Conservation (phyloP, 2,888 invertebrate genomes). For the Limnephilus lunatus region DNA sequence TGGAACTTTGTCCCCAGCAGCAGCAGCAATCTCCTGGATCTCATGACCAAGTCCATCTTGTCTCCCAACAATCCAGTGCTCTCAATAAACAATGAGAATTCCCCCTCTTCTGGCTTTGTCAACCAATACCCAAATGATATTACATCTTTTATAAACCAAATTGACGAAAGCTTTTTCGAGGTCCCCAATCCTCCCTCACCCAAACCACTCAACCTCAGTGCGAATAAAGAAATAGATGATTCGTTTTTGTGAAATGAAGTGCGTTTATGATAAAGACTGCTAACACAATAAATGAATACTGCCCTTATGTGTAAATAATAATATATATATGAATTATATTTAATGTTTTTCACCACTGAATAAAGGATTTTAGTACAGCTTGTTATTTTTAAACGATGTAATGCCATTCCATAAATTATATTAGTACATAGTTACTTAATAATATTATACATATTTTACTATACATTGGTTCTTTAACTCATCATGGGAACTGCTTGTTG, state of each 20-base stretch:
- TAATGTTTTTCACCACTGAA: background rate
- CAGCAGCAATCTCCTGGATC: slow-evolving; percentile 53
- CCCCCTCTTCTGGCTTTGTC: background rate
- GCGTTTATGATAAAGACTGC: slow-evolving; percentile 42
- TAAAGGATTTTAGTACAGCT: slow-evolving; percentile 8
- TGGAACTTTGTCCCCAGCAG: background rate
- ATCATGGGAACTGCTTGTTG: background rate
- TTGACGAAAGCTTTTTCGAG: slow-evolving; percentile 47
- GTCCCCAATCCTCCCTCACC: background rate
- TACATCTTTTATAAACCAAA: slow-evolving; percentile 42
- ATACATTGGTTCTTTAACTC: background rate
- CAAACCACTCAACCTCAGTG: slow-evolving; percentile 41
- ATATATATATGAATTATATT: background rate
- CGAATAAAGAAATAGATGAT: slow-evolving; percentile 32
- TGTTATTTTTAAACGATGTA: background rate
- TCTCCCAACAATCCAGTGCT: slow-evolving; percentile 54
- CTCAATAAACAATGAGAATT: slow-evolving; percentile 52
- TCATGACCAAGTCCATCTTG: slow-evolving; percentile 54
- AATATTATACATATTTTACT: background rate
- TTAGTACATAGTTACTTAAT: background rate
- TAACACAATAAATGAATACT: background rate
- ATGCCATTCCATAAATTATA: background rate
- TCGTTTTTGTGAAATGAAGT: background rate
- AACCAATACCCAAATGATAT: slow-evolving; percentile 12
- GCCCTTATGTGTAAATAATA: background rate